A percentile compares a stretch with the other conserved stretches of the same genome.
Evolutionary conservation across 2,888 invertebrate species (phyloP).

Genomic region (Gymnoscelis rufifasciata): DNA sequence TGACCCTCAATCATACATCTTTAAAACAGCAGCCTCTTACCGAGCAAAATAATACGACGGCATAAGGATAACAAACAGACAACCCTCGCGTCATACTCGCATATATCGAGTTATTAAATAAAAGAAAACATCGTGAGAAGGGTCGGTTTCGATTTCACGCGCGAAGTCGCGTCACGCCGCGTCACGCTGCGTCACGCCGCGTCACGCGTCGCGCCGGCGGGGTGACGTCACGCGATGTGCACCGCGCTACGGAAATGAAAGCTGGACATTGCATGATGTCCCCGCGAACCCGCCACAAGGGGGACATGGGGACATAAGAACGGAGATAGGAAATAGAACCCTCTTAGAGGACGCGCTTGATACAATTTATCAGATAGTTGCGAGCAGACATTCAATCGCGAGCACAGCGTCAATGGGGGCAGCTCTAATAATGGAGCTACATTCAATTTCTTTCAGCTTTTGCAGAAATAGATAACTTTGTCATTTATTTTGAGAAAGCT

Average conservation of each 20-base stretch:
- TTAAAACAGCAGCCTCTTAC: too few species aligned
- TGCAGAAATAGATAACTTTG: too few species aligned
- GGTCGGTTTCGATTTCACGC: slow-evolving; percentile 18
- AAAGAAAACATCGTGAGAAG: slow-evolving; percentile 3
- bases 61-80: too few species aligned
- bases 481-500: too few species aligned
- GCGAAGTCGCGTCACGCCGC: slow-evolving; percentile 3
- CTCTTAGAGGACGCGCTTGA: neutral
- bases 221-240: slow-evolving; percentile 15
- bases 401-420: too few species aligned
- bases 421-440: too few species aligned
- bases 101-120: slow-evolving; percentile 6
- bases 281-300: neutral
- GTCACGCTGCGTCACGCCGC: neutral
- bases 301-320: too few species aligned
- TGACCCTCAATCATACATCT: too few species aligned
- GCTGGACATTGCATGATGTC: slow-evolving; percentile 7
- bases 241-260: neutral
- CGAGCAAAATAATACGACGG: too few species aligned
- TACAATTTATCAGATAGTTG: neutral
- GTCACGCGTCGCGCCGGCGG: slow-evolving; percentile 1
- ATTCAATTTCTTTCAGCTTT: too few species aligned
- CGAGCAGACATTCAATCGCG: too few species aligned
- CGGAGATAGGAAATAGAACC: neutral
- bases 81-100: neutral